Evolutionary conservation across 2,888 invertebrate genomes (phyloP), one percentile per base, ranked within the genome.

Genomic region (Sphecodes monilicornis): DNA sequence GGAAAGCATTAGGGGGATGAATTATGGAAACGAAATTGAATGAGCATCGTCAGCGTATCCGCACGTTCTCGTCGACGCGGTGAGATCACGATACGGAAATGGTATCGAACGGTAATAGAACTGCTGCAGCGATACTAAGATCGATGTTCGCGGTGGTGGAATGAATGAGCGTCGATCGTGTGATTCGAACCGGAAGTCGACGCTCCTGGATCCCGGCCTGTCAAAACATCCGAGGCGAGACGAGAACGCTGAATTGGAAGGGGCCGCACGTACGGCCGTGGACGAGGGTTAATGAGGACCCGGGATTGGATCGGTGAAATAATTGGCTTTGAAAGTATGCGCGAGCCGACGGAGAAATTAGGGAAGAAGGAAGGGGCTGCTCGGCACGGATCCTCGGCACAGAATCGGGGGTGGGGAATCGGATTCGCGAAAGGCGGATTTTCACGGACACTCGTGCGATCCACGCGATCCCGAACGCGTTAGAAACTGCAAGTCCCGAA

Each of bases 31-130:
- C 39, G 29, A 60, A 46, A 26, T 76, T 57, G 64, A 82, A 66
- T 57, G 39, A 78, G 85, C 76, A 54, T 13, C 57, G 79, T 79
- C 79, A 84, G 80, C 84, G 60, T 69, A 57, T 11, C 57, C 11
- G 1, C 11, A 41, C 71, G 74, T 79, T 66, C 71, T 77, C 13
- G 70, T 16, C 70, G 74, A 11, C 32, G 66, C 75, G 11, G 46
- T 76, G 39, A 75, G 60, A 69, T 76, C 85, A 75, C 64, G 78
- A 78, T 39, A 60, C 22, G 66, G 74, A 60, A 32, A 50, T 36
- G 76, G 76, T 18, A 50, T 50, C 50, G 39, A 66, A 60, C 43
- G n/a, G 6, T 41, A 60, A 70, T 32, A 29, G 43, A 22, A 50
- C 75, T 41, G 32, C 6, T 18, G 36, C 60, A 26, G 57, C 39